These are phyloP conservation scores for Diabrotica balteata DNA, from an alignment of 2,888 invertebrate genomes.

Conservation along the genomic window DNA sequence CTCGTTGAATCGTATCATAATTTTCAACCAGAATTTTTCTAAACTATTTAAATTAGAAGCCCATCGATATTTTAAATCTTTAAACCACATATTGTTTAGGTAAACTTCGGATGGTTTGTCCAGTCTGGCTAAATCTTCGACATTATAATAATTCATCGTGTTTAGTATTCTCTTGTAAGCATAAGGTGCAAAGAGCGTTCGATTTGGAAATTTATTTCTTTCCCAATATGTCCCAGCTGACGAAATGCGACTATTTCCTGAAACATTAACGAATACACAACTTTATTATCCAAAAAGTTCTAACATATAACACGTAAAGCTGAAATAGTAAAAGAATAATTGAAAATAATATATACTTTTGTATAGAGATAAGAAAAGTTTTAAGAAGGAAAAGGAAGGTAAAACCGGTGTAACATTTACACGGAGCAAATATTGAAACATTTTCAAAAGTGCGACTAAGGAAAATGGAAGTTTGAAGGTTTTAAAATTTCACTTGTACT, in stretches of 20 bases:
- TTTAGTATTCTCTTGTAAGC: conserved; percentile 87
- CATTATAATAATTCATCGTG: conserved; percentile 82
- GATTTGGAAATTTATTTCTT: conserved; percentile 91
- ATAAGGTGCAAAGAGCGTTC: conserved; percentile 91
- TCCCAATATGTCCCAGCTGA: conserved; percentile 92
- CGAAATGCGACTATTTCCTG: conserved; percentile 87
- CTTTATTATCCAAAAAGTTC: too few species aligned
- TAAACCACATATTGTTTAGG: conserved; percentile 85
- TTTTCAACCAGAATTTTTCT: conserved; percentile 89
- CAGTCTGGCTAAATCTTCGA: conserved; percentile 87
- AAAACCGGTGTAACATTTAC: too few species aligned
- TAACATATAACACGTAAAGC: too few species aligned
- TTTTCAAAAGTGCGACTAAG: too few species aligned
- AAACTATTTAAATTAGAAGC: conserved; percentile 90
- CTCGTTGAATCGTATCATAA: conserved; percentile 87
- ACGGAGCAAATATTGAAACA: too few species aligned
- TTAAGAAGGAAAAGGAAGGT: too few species aligned
- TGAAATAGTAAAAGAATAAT: too few species aligned
- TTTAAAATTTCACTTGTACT: too few species aligned
- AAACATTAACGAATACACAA: neutral
- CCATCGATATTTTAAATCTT: conserved; percentile 91
- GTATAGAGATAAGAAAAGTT: too few species aligned
- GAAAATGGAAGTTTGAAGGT: too few species aligned
- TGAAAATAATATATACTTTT: too few species aligned
- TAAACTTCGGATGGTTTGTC: conserved; percentile 83